A percentile compares a stretch with the other conserved stretches of the same genome.
Evolutionary conservation across 2,888 invertebrate species (phyloP).

Genomic region (Torymus texanus): DNA sequence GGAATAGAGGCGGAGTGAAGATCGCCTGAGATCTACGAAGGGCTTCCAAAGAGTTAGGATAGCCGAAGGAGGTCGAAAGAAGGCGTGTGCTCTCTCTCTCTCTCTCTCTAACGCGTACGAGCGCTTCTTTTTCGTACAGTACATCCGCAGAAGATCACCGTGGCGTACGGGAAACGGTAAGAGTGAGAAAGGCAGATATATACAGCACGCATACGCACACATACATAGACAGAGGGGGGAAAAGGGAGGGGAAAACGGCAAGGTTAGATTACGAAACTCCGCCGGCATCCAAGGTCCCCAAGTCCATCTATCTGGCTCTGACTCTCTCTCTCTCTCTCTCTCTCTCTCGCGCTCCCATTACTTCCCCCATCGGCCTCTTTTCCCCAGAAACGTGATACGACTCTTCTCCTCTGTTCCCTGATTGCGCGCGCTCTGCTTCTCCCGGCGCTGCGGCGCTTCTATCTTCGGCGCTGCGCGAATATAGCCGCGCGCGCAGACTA

Average conservation of each 20-base stretch:
- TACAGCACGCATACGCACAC: not conserved
- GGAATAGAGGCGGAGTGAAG: not conserved
- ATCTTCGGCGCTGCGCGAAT: not conserved
- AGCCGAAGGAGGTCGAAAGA: constrained; percentile 46
- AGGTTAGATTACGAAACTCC: constrained; percentile 70
- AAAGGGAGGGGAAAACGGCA: constrained; percentile 65
- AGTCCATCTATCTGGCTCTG: constrained; percentile 21
- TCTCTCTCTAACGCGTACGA: not conserved
- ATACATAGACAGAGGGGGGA: not conserved
- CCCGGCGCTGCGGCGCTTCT: not conserved
- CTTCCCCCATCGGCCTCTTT: not conserved
- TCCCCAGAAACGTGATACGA: constrained; percentile 24
- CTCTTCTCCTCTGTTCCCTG: constrained; percentile 8
- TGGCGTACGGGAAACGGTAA: too few species aligned
- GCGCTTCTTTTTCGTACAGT: not conserved
- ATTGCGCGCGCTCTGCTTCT: constrained; percentile 5
- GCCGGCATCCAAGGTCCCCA: constrained; percentile 63
- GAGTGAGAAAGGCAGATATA: too few species aligned
- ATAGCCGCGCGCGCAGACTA: too few species aligned
- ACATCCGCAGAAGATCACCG: too few species aligned
- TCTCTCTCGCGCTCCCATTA: not conserved
- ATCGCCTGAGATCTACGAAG: constrained; percentile 45
- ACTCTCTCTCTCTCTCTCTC: not conserved
- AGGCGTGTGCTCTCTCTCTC: not conserved
- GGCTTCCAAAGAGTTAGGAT: constrained; percentile 53